phyloP scores from a whole-genome alignment of 2,888 invertebrate genomes.

The Heliconius erato region DNA sequence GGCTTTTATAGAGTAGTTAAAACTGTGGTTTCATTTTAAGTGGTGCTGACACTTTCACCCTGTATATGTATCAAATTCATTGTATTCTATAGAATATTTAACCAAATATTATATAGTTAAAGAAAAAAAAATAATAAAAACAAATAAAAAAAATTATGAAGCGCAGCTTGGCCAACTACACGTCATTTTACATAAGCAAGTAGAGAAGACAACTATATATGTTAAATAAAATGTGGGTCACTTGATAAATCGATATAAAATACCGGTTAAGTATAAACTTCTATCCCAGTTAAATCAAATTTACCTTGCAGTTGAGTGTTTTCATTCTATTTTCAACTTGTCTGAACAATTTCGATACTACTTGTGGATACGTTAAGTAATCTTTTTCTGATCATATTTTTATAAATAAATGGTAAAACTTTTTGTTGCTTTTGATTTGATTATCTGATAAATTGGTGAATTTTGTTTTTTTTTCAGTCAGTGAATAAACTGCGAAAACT shows the following conservation, averaged over 20 bases:
- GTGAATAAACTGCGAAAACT: too few relatives aligned
- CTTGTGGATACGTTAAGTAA: not conserved
- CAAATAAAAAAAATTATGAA: not conserved
- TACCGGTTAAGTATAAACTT: not conserved
- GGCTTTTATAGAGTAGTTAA: too few relatives aligned
- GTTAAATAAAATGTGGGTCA: constrained; percentile 13
- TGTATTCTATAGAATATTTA: not conserved
- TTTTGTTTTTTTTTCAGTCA: too few relatives aligned
- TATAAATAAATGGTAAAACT: not conserved
- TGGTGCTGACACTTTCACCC: too few relatives aligned
- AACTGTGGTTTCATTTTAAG: too few relatives aligned
- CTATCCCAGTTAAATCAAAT: constrained; percentile 4
- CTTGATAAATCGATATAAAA: constrained; percentile 7
- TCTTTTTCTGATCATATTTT: not conserved
- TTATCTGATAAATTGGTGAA: too few relatives aligned
- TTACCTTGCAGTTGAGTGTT: constrained; percentile 2
- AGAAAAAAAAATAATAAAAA: not conserved
- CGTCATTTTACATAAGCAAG: not conserved
- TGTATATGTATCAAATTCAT: too few relatives aligned
- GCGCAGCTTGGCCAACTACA: not conserved
- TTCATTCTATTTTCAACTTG: constrained; percentile 18
- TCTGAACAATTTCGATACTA: constrained; percentile 5
- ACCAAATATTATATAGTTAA: not conserved
- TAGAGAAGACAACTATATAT: not conserved
- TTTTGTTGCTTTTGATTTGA: not conserved